A percentile compares a stretch with the other conserved stretches of the same genome.
phyloP scores from a whole-genome alignment of 2,113 vertebrate species.

The Cryptotis parvus region DNA sequence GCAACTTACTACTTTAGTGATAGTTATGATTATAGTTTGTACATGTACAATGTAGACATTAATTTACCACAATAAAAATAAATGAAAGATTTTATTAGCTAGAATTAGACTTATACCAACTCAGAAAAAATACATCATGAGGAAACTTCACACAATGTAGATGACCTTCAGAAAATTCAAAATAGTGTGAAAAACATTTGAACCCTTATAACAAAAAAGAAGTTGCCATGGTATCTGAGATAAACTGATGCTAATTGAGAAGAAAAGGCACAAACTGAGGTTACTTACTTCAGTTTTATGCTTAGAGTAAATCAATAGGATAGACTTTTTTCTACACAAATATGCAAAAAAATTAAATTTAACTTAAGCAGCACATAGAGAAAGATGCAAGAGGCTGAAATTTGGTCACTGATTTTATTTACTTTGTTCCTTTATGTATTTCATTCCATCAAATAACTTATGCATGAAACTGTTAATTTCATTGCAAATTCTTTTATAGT shows the following conservation, averaged over 20 bases:
- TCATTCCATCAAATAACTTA: background rate
- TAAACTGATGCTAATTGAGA: constrained; percentile 36
- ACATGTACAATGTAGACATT: background rate
- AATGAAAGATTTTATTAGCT: background rate
- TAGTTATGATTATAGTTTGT: too few relatives aligned
- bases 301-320: too few relatives aligned
- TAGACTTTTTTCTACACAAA: too few relatives aligned
- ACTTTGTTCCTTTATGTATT: background rate
- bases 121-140: background rate
- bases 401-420: background rate
- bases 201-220: constrained; percentile 24
- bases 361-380: background rate
- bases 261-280: background rate
- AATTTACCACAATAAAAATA: constrained; percentile 27
- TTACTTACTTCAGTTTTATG: too few relatives aligned
- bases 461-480: background rate
- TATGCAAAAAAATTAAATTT: constrained; percentile 1
- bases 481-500: background rate
- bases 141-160: constrained; percentile 9
- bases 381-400: background rate
- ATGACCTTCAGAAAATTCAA: constrained; percentile 55
- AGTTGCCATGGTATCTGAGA: constrained; percentile 6
- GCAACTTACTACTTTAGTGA: too few relatives aligned
- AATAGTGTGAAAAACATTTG: background rate
- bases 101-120: background rate